Evolutionary conservation across 2,888 invertebrate genomes (phyloP), one percentile per base, ranked within the genome.

Genomic region (Microctonus hyperodae): DNA sequence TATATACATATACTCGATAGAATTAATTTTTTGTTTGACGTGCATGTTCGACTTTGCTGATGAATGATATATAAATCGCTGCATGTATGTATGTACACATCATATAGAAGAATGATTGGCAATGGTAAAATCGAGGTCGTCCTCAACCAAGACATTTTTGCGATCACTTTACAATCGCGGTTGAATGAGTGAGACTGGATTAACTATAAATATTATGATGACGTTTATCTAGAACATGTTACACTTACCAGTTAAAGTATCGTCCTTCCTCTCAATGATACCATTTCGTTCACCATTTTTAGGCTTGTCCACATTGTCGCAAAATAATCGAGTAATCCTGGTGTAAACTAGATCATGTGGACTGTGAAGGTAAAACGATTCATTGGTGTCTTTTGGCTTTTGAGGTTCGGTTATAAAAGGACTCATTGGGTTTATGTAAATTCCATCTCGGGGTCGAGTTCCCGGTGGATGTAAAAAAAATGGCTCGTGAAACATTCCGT

Each of bases 341-440:
- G 94, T 94, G 84, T 95, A 94, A 70, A 90, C 89, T 51, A 93
- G 86, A 74, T 93, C 92, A 67, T 92, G 91, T 0, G 92, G 92
- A 78, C 91, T 91, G 85, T 95, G 95, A 61, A 96, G 87, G 82
- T 93, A 96, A 86, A 95, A 96, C 6, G 92, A 90, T 76, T 91
- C 90, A n/a, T 76, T 16, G 9, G 44, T 71, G 69, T 81, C 80
- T 72, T 81, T 79, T 7, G 78, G 71, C 55, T 78, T 79, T 64
- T 68, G 69, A 0, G 80, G 72, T 13, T 82, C 81, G 57, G 75
- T 73, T 64, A 82, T 80, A 67, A 78, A 82, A 35, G 83, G 81
- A 67, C 87, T 89, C 92, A 94, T 93, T 0, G 94, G 94, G 81
- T 94, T 94, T 69, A 95, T 90, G 80, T 94, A 95, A 50, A 94